A percentile compares a stretch with the other conserved stretches of the same genome.
Conservation (phyloP, 2,113 vertebrate genomes). For the Menidia beryllina region DNA sequence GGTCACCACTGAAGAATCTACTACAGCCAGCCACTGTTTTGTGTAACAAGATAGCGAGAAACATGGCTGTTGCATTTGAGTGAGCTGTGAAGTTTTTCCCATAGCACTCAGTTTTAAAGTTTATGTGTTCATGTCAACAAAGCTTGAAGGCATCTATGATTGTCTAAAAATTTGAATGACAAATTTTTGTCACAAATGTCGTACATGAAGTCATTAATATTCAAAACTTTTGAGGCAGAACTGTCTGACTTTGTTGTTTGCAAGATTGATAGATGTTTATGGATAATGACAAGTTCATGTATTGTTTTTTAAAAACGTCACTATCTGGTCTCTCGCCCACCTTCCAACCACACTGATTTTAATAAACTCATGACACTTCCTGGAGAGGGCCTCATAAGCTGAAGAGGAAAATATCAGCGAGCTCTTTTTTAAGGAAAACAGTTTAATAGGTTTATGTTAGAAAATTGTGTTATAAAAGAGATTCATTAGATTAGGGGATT, state of each 20-base stretch:
- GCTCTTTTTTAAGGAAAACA: constrained; percentile 6
- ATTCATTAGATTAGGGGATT: not conserved
- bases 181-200: not conserved
- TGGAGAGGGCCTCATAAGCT: constrained; percentile 7
- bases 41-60: too few species aligned
- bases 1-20: too few species aligned
- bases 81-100: too few species aligned
- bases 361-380: constrained; percentile 1
- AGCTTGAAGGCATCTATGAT: too few species aligned
- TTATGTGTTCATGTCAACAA: too few species aligned
- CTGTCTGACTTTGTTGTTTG: not conserved
- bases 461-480: not conserved
- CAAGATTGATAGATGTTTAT: not conserved
- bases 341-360: constrained; percentile 9
- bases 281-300: not conserved
- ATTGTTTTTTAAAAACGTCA: too few species aligned
- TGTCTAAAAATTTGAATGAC: not conserved
- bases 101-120: too few species aligned
- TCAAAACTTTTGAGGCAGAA: not conserved
- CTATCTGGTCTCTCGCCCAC: too few species aligned
- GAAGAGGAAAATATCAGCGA: constrained; percentile 20
- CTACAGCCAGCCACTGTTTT: too few species aligned
- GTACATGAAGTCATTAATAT: not conserved
- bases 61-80: too few species aligned
- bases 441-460: not conserved